These are phyloP conservation scores for Trachelus tabidus DNA, from an alignment of 2,888 invertebrate genomes.

Conservation along the genomic window DNA sequence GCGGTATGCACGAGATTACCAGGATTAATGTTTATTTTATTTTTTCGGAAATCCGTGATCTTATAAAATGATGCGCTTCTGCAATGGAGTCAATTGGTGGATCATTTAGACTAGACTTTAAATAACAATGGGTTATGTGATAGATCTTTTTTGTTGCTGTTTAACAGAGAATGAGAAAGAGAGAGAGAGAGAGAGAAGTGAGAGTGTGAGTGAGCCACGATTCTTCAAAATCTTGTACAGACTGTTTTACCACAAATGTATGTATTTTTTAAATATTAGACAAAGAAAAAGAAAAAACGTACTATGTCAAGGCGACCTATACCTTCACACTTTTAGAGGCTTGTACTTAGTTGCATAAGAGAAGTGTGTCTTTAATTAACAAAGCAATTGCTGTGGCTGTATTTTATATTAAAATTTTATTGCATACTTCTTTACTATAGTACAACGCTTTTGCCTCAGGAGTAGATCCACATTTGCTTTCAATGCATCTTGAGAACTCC, in stretches of 20 bases:
- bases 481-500: neutral
- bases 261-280: conserved; percentile 45
- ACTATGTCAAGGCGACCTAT: neutral
- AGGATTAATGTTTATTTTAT: neutral
- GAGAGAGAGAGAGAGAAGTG: no score
- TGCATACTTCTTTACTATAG: neutral
- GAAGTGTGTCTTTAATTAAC: neutral
- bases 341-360: neutral
- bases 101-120: neutral
- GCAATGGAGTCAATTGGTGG: neutral
- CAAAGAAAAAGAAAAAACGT: conserved; percentile 15
- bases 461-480: neutral
- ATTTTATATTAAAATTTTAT: neutral
- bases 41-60: neutral
- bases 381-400: neutral
- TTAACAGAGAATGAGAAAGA: neutral
- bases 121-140: neutral
- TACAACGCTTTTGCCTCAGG: neutral
- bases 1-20: neutral
- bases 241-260: conserved; percentile 47
- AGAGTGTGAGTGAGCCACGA: conserved; percentile 17
- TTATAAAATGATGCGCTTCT: neutral
- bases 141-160: neutral
- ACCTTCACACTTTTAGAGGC: neutral
- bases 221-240: conserved; percentile 40